Percentiles rank a stretch among this genome's conserved stretches.
Evolutionary conservation across 2,888 invertebrate genomes (phyloP).

Genomic region (Aleiodes alternator): DNA sequence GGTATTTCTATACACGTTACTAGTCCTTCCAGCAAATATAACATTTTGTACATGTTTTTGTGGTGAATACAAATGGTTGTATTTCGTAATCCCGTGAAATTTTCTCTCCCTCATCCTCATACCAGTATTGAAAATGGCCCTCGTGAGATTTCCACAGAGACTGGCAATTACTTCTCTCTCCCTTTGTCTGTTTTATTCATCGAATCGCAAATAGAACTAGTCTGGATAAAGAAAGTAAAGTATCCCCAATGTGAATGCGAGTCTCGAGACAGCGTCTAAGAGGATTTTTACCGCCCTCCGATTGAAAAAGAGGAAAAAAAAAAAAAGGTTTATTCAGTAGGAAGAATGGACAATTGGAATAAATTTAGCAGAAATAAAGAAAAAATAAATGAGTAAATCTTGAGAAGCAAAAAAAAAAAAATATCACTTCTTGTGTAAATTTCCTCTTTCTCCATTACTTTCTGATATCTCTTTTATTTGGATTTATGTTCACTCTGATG

Average conservation of each 20-base stretch:
- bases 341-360: slow-evolving; percentile 31
- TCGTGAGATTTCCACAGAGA: slow-evolving; percentile 42
- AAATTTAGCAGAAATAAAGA: slow-evolving; percentile 5
- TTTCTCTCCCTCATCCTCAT: not conserved
- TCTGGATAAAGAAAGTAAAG: slow-evolving; percentile 23
- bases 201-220: slow-evolving; percentile 33
- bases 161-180: slow-evolving; percentile 38
- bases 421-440: no score
- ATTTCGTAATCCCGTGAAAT: slow-evolving; percentile 28
- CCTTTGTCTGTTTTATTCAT: slow-evolving; percentile 41
- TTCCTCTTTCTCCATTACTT: not conserved
- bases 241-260: slow-evolving; percentile 21
- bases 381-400: not conserved
- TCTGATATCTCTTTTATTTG: not conserved
- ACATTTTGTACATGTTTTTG: slow-evolving; percentile 25
- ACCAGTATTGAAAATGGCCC: slow-evolving; percentile 39
- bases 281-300: slow-evolving; percentile 18
- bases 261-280: slow-evolving; percentile 36
- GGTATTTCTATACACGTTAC: not conserved
- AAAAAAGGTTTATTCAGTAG: slow-evolving; percentile 6
- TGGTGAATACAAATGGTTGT: slow-evolving; percentile 18
- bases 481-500: slow-evolving; percentile 1
- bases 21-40: slow-evolving; percentile 20
- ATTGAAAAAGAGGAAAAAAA: slow-evolving; percentile 1
- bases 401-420: no score